Conservation (phyloP, 2,797 vertebrate genomes). For the Balearica regulorum region DNA sequence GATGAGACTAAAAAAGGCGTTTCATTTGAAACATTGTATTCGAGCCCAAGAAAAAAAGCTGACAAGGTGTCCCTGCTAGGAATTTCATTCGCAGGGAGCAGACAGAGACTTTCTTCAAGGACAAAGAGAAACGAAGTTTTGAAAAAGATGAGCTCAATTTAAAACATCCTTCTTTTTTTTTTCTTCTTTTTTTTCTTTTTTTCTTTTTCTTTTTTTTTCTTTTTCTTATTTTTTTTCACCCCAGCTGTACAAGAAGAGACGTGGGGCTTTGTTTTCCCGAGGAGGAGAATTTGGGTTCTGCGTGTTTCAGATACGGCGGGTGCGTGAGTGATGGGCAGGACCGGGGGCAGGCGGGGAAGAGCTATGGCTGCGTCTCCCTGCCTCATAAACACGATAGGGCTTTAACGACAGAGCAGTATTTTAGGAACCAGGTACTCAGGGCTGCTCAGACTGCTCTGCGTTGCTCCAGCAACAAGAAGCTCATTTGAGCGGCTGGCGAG, state of each 20-base stretch:
- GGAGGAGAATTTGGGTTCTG: background rate
- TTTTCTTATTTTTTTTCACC: background rate
- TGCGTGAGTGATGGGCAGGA: background rate
- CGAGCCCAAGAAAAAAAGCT: conserved; percentile 1
- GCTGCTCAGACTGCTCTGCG: background rate
- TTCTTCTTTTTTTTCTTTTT: background rate
- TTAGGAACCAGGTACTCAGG: background rate
- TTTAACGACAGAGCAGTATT: background rate
- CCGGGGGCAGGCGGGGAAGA: background rate
- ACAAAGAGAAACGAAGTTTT: conserved; percentile 30
- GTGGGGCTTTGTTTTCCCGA: background rate
- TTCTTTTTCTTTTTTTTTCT: background rate
- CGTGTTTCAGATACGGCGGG: background rate
- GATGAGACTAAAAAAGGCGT: conserved; percentile 37
- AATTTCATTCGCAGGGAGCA: conserved; percentile 14
- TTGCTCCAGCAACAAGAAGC: conserved; percentile 34
- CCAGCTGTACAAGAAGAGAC: background rate
- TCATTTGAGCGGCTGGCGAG: background rate
- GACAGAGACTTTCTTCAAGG: conserved; percentile 35
- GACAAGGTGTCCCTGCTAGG: conserved; percentile 35
- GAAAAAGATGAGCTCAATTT: background rate
- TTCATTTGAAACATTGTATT: conserved; percentile 57
- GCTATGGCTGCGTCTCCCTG: background rate
- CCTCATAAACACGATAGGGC: background rate
- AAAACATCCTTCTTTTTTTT: background rate